Percentiles rank a stretch among this genome's conserved stretches.
Conservation (phyloP, 2,113 vertebrate genomes). For the Takifugu bimaculatus region DNA sequence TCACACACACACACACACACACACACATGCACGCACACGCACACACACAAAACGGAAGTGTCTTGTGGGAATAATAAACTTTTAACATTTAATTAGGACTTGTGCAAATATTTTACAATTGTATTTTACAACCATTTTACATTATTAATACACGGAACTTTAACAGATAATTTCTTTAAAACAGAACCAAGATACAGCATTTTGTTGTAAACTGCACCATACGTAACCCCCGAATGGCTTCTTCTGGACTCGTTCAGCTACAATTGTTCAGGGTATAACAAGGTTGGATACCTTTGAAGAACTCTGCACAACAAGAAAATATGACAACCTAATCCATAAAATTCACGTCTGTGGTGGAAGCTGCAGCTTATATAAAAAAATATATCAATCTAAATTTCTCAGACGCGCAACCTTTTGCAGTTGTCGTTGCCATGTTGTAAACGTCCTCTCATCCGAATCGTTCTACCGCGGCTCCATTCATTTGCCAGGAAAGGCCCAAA, state of each 20-base stretch:
- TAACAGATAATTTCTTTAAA: slow-evolving; percentile 1
- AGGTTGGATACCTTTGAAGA: too few species aligned
- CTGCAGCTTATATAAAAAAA: too few species aligned
- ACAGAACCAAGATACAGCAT: slow-evolving; percentile 9
- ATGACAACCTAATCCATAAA: too few species aligned
- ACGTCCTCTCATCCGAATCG: too few species aligned
- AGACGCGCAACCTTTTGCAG: too few species aligned
- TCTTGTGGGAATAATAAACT: not conserved
- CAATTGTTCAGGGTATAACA: too few species aligned
- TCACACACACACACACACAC: slow-evolving; percentile 37
- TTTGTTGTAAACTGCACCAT: slow-evolving; percentile 20
- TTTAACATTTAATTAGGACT: not conserved
- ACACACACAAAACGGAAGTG: slow-evolving; percentile 5
- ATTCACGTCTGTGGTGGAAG: too few species aligned
- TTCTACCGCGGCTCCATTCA: slow-evolving; percentile 52
- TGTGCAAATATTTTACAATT: not conserved
- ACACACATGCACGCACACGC: slow-evolving; percentile 6
- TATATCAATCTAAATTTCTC: too few species aligned
- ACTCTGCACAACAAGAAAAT: too few species aligned
- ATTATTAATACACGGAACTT: slow-evolving; percentile 1
- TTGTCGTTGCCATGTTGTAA: too few species aligned
- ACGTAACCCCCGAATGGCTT: slow-evolving; percentile 2
- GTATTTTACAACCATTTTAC: not conserved
- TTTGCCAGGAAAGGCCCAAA: slow-evolving; percentile 63
- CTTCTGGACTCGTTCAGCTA: slow-evolving; percentile 9